A percentile compares a stretch with the other conserved stretches of the same genome.
Evolutionary conservation across 2,113 vertebrate species (phyloP).

Genomic region (Hymenochirus boettgeri): DNA sequence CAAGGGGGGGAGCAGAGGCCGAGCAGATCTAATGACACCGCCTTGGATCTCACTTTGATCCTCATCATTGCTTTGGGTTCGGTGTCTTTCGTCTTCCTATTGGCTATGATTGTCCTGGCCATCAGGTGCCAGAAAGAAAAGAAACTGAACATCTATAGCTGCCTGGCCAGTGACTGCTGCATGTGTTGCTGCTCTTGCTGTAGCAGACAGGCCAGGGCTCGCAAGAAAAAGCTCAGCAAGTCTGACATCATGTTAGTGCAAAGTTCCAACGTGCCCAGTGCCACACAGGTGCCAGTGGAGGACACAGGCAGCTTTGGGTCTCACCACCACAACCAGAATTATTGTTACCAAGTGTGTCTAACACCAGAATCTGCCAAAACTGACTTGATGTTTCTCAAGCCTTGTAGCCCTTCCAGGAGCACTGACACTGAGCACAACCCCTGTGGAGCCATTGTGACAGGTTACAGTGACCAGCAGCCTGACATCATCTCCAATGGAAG

Average conservation of each 20-base stretch:
- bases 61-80: conserved; percentile 93
- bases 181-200: conserved; percentile 83
- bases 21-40: conserved; percentile 70
- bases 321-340: conserved; percentile 92
- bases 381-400: conserved; percentile 96
- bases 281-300: conserved; percentile 77
- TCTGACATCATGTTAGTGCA: conserved; percentile 97
- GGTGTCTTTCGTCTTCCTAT: conserved; percentile 89
- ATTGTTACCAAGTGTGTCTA: conserved; percentile 97
- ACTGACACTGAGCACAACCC: conserved; percentile 87
- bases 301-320: conserved; percentile 85
- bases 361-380: conserved; percentile 97
- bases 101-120: conserved; percentile 93
- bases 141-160: conserved; percentile 89
- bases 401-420: conserved; percentile 86
- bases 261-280: conserved; percentile 75
- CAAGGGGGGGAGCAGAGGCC: conserved; percentile 55
- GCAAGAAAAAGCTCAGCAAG: conserved; percentile 96
- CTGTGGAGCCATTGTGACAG: conserved; percentile 85
- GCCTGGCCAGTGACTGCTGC: conserved; percentile 85
- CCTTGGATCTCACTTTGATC: conserved; percentile 88
- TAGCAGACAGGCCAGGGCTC: conserved; percentile 79
- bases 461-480: conserved; percentile 90
- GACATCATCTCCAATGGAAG: conserved; percentile 97
- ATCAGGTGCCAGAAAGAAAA: conserved; percentile 95